A percentile compares a stretch with the other conserved stretches of the same genome.
Conservation (phyloP, 2,797 vertebrate species). For the Acomys russatus region DNA sequence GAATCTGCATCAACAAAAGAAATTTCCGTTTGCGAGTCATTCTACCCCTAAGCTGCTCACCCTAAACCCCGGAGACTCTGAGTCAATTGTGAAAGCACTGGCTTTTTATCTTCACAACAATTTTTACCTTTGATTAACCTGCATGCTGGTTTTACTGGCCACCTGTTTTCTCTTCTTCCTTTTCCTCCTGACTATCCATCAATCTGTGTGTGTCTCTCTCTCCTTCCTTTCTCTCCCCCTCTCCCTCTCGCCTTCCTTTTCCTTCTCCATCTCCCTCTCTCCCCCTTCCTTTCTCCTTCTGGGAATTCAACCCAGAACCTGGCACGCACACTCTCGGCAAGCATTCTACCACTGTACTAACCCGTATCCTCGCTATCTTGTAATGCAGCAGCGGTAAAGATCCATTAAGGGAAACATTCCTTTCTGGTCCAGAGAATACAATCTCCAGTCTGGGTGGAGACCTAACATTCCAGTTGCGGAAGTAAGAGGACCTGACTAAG, state of each 20-base stretch:
- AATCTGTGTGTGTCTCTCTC: neutral
- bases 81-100: neutral
- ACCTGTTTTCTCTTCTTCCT: neutral
- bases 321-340: neutral
- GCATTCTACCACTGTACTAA: neutral
- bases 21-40: neutral
- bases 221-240: neutral
- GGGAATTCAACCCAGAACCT: neutral
- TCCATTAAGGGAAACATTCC: neutral
- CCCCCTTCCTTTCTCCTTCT: neutral
- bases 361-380: too few relatives aligned
- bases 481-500: neutral
- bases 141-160: neutral
- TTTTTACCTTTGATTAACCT: neutral
- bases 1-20: neutral
- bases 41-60: neutral
- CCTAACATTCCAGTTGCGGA: neutral
- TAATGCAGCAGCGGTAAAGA: neutral
- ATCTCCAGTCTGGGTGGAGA: neutral
- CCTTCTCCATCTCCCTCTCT: neutral
- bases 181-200: neutral
- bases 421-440: neutral
- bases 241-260: neutral
- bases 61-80: neutral
- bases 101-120: neutral